Percentiles rank a stretch among this genome's conserved stretches.
Conservation (phyloP, 2,113 vertebrate species). For the Semnornis frantzii region DNA sequence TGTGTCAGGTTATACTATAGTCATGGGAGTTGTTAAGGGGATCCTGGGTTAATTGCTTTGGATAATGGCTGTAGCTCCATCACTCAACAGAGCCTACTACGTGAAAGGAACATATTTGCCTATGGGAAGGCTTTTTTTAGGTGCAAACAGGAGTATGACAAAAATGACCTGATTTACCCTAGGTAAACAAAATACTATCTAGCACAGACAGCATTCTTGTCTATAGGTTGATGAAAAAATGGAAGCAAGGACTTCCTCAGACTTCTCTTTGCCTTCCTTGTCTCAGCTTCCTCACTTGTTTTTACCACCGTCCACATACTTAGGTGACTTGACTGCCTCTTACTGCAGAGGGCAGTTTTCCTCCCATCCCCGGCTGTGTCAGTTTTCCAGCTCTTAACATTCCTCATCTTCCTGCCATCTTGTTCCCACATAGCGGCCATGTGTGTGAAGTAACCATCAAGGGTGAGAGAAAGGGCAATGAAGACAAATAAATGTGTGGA, state of each 20-base stretch:
- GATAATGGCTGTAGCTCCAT: neutral
- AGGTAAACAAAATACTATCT: neutral
- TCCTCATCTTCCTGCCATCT: neutral
- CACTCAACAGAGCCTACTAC: neutral
- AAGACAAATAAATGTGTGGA: neutral
- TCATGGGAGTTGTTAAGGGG: neutral
- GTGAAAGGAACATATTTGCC: fast-evolving
- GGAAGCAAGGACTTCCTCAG: neutral
- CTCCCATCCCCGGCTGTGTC: neutral
- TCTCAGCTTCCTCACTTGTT: neutral
- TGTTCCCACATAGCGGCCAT: fast-evolving
- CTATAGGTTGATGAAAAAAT: neutral
- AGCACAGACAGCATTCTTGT: neutral
- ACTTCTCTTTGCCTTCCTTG: neutral
- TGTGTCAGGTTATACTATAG: neutral
- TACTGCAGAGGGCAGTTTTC: neutral
- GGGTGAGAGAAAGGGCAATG: neutral
- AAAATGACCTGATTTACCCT: neutral
- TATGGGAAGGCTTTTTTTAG: neutral
- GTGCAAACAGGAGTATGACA: neutral
- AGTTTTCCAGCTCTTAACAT: neutral
- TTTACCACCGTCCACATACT: neutral
- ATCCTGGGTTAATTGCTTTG: too few relatives aligned
- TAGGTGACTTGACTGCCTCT: neutral
- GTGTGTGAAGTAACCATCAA: neutral